Evolutionary conservation across 2,113 vertebrate species (phyloP).

Genomic region (Orthonyx spaldingii): DNA sequence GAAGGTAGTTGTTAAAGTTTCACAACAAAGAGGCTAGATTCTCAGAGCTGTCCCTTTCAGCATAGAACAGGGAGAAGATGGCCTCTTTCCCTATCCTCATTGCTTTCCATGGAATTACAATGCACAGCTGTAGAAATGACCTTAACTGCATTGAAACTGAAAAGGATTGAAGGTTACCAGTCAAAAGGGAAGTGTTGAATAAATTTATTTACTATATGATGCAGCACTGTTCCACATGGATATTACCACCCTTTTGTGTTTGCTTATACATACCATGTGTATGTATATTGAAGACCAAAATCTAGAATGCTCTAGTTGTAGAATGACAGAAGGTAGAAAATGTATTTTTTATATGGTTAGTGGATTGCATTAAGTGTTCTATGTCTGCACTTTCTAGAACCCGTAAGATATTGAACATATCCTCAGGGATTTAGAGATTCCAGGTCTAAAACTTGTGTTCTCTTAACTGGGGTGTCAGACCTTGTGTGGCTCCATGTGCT

Average conservation of each 20-base stretch:
- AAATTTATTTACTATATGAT: not conserved
- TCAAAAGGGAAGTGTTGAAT: not conserved
- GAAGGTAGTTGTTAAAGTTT: not conserved
- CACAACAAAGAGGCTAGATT: not conserved
- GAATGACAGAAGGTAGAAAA: not conserved
- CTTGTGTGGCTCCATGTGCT: fast-evolving
- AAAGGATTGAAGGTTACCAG: not conserved
- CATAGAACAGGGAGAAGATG: not conserved
- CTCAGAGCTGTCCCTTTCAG: not conserved
- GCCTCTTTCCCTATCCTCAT: not conserved
- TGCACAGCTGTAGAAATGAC: not conserved
- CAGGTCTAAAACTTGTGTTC: not conserved
- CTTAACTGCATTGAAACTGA: not conserved
- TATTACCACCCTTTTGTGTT: not conserved
- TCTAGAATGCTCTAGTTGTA: not conserved
- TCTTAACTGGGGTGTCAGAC: not conserved
- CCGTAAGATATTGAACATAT: not conserved
- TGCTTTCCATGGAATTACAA: not conserved
- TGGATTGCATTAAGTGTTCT: not conserved
- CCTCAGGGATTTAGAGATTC: not conserved
- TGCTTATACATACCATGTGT: fast-evolving
- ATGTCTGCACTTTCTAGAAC: not conserved
- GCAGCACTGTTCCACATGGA: not conserved
- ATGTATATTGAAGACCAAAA: not conserved
- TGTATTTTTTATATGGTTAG: not conserved